These are phyloP conservation scores for Melanotaenia trifasciata DNA, from an alignment of 2,797 vertebrate species.

Conservation along the genomic window DNA sequence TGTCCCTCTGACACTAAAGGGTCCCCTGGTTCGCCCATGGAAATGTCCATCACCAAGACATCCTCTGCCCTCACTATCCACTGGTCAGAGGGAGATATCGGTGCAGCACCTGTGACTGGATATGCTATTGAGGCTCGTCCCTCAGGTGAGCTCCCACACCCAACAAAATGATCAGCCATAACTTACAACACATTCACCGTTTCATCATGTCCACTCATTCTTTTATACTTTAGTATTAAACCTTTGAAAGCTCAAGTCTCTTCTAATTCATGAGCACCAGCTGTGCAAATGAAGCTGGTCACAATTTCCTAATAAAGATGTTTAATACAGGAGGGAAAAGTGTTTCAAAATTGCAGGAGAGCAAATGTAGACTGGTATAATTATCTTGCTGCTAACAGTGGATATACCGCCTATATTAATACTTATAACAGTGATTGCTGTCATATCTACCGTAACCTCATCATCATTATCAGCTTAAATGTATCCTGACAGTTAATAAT, in stretches of 20 bases:
- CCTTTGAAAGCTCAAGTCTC: slow-evolving; percentile 14
- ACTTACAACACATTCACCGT: slow-evolving; percentile 5
- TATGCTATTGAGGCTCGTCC: slow-evolving; percentile 93
- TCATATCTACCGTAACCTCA: slow-evolving; percentile 1
- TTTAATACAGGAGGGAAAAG: slow-evolving; percentile 23
- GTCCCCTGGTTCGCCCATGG: slow-evolving; percentile 89
- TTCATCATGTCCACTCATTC: neutral
- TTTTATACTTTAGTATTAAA: slow-evolving; percentile 17
- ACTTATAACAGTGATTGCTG: slow-evolving; percentile 37
- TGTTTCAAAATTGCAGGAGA: slow-evolving; percentile 37
- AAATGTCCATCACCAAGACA: slow-evolving; percentile 90
- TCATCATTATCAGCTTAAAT: slow-evolving; percentile 25
- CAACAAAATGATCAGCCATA: neutral
- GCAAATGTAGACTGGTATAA: slow-evolving; percentile 15
- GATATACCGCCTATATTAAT: slow-evolving; percentile 32
- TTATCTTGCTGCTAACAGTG: slow-evolving; percentile 28
- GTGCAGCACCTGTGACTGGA: slow-evolving; percentile 86
- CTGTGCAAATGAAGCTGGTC: slow-evolving; percentile 61
- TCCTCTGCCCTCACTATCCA: slow-evolving; percentile 87
- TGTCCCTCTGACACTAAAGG: slow-evolving; percentile 74
- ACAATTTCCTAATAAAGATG: slow-evolving; percentile 62
- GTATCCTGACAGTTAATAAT: slow-evolving; percentile 28
- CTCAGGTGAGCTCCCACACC: slow-evolving; percentile 83
- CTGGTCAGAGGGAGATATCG: slow-evolving; percentile 88
- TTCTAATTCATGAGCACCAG: slow-evolving; percentile 48